Evolutionary conservation across 2,113 vertebrate genomes (phyloP).

Genomic region (Pleuronectes platessa): DNA sequence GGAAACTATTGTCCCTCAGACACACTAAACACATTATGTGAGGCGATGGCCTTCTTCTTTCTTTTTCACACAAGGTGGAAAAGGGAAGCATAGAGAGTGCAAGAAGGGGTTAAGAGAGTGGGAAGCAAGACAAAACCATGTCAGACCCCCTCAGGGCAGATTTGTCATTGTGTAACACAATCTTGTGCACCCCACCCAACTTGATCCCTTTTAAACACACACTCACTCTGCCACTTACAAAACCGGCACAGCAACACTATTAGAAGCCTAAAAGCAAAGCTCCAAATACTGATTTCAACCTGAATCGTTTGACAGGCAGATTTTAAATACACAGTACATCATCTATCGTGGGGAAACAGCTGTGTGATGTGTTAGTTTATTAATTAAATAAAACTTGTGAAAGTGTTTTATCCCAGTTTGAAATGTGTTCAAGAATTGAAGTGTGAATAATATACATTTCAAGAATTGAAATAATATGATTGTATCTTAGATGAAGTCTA

Average conservation of each 20-base stretch:
- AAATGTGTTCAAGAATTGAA: not conserved
- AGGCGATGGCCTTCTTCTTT: conserved; percentile 42
- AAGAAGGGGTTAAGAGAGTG: conserved; percentile 56
- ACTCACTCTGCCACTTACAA: conserved; percentile 34
- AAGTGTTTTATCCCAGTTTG: not conserved
- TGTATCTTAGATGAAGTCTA: no score
- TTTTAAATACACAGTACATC: not conserved
- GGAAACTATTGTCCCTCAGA: conserved; percentile 59
- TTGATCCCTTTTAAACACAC: conserved; percentile 66
- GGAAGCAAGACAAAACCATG: conserved; percentile 62
- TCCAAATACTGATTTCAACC: conserved; percentile 15
- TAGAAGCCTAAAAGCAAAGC: conserved; percentile 14
- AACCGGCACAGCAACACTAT: conserved; percentile 41
- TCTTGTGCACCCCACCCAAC: conserved; percentile 72
- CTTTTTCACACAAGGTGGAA: conserved; percentile 27
- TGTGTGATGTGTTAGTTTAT: not conserved
- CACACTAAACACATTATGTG: conserved; percentile 61
- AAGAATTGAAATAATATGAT: not conserved
- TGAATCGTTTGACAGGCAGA: not conserved
- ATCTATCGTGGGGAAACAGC: not conserved
- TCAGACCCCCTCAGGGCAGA: conserved; percentile 67
- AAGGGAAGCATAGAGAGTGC: conserved; percentile 48
- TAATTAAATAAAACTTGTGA: not conserved
- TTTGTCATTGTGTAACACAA: conserved; percentile 76
- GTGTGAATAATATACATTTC: not conserved